A percentile compares a stretch with the other conserved stretches of the same genome.
Evolutionary conservation across 1,140 invertebrate genomes (phyloP).

Genomic region (Lethocerus indicus): DNA sequence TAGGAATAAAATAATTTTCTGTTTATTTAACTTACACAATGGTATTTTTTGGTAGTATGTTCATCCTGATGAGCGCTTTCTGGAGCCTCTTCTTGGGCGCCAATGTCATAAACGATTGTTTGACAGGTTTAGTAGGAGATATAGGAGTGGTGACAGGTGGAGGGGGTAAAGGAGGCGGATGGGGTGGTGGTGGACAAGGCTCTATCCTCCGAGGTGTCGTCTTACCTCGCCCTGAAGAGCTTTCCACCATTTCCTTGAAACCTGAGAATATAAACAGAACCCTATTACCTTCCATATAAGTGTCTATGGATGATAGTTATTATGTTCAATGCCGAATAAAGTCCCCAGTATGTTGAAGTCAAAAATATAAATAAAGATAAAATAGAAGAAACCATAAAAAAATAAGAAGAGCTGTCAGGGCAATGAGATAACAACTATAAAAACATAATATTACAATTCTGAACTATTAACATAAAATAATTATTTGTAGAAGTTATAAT

Average conservation of each 20-base stretch:
- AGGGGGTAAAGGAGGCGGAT: conserved; percentile 23
- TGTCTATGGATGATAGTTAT: no score
- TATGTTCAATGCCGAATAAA: no score
- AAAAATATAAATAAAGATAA: no score
- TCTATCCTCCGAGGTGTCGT: conserved; percentile 27
- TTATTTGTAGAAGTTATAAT: no score
- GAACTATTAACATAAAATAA: no score
- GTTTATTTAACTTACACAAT: conserved; percentile 41
- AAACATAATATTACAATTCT: no score
- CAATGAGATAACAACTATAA: no score
- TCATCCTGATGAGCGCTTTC: conserved; percentile 82
- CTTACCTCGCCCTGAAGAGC: conserved; percentile 26
- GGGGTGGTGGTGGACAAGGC: conserved; percentile 23
- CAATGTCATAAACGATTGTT: conserved; percentile 73
- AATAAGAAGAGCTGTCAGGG: no score
- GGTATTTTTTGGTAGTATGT: conserved; percentile 72
- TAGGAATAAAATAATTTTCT: background rate
- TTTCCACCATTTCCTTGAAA: conserved; percentile 65
- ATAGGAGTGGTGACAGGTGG: conserved; percentile 23
- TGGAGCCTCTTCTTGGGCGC: conserved; percentile 68
- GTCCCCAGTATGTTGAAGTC: no score
- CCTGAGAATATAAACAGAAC: conserved; percentile 26
- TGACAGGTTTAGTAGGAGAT: conserved; percentile 31
- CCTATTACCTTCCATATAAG: no score
- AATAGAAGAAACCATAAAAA: no score